Evolutionary conservation across 2,113 vertebrate genomes (phyloP).

Genomic region (Lepisosteus oculatus): DNA sequence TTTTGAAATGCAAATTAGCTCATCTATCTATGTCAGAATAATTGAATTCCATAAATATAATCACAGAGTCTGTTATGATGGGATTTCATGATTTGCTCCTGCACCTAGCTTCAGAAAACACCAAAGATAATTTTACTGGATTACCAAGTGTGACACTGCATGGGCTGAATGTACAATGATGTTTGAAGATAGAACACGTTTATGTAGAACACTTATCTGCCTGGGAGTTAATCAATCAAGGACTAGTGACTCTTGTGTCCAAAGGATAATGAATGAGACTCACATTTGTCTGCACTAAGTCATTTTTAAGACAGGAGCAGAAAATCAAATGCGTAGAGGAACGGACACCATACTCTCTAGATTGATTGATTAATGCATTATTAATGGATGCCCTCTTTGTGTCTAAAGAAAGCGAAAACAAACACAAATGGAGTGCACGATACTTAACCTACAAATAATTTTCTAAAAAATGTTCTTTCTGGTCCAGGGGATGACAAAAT

Average conservation of each 20-base stretch:
- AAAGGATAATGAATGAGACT: background rate
- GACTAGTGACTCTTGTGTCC: background rate
- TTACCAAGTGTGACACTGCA: background rate
- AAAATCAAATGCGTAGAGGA: no score
- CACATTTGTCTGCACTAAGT: no score
- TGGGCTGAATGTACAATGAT: background rate
- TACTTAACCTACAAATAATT: no score
- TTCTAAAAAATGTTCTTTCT: no score
- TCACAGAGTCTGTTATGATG: slow-evolving; percentile 58
- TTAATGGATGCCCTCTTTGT: no score
- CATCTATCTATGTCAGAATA: slow-evolving; percentile 68
- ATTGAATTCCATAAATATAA: slow-evolving; percentile 71
- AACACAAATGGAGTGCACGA: no score
- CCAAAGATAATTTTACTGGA: background rate
- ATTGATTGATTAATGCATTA: no score
- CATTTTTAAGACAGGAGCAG: no score
- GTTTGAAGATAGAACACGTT: background rate
- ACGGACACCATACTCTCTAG: no score
- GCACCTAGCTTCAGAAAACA: background rate
- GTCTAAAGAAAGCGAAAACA: no score
- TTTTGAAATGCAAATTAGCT: slow-evolving; percentile 52
- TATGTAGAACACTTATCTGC: background rate
- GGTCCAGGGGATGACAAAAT: no score
- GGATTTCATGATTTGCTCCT: slow-evolving; percentile 42
- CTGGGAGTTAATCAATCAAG: slow-evolving; percentile 4